These are phyloP conservation scores for Tiliacea citrago DNA, from an alignment of 2,888 invertebrate genomes.

Conservation along the genomic window DNA sequence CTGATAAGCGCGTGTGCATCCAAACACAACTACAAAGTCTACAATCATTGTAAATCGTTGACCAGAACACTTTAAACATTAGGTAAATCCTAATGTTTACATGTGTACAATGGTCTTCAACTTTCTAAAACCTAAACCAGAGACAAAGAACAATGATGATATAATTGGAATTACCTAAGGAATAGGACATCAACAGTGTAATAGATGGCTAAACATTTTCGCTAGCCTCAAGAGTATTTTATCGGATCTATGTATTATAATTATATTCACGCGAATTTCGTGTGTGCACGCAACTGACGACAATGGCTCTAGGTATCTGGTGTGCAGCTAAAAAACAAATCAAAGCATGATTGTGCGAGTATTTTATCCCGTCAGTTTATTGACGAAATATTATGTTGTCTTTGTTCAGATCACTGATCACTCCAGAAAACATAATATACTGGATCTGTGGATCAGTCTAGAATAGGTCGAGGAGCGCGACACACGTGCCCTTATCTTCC, in stretches of 20 bases:
- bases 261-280: neutral
- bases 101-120: conserved; percentile 9
- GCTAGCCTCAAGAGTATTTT: neutral
- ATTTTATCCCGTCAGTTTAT: neutral
- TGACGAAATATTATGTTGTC: neutral
- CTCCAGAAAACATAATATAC: neutral
- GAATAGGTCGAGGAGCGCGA: conserved; percentile 22
- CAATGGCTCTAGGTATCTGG: neutral
- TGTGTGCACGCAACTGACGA: neutral
- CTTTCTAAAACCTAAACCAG: neutral
- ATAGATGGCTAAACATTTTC: neutral
- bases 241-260: neutral
- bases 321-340: conserved; percentile 10
- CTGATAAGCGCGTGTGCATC: conserved; percentile 39
- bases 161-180: neutral
- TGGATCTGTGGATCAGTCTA: conserved; percentile 15
- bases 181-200: neutral
- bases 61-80: conserved; percentile 17
- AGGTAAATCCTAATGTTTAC: too few relatives aligned
- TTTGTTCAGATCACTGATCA: neutral
- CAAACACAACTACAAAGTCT: conserved; percentile 9
- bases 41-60: conserved; percentile 22
- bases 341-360: neutral
- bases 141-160: neutral
- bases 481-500: conserved; percentile 50